phyloP scores from a whole-genome alignment of 64 coral and sea anemone species.

The Stichodactyla mertensii region DNA sequence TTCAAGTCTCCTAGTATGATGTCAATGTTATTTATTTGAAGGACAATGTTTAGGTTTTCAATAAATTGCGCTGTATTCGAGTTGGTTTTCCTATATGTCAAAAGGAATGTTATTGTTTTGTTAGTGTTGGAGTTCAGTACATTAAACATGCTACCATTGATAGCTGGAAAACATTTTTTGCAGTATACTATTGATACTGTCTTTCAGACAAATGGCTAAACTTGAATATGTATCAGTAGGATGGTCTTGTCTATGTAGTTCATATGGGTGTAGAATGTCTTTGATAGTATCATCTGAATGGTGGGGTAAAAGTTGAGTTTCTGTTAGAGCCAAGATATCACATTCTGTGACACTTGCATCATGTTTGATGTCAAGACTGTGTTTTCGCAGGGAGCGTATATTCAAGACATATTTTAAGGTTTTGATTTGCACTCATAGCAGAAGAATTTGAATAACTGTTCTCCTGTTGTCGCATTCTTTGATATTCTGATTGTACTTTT shows the following conservation, averaged over 20 bases:
- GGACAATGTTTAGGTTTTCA: background rate
- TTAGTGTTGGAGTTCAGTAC: background rate
- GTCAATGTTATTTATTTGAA: background rate
- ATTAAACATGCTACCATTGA: background rate
- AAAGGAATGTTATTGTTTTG: background rate
- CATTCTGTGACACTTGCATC: background rate
- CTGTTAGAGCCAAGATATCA: background rate
- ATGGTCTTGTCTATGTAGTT: background rate
- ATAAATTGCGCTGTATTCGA: background rate
- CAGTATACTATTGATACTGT: background rate
- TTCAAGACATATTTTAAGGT: background rate
- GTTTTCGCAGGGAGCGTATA: background rate
- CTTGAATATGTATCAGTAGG: background rate
- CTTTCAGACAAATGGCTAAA: background rate
- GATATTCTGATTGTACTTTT: slow-evolving; percentile 39
- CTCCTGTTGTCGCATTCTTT: background rate
- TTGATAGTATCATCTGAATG: background rate
- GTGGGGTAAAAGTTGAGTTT: background rate
- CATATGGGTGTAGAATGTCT: background rate
- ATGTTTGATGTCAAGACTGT: background rate
- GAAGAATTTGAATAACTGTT: background rate
- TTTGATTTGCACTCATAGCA: background rate
- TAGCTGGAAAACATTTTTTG: background rate
- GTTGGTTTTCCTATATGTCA: background rate
- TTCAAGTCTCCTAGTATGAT: background rate